Conservation (phyloP, 1,140 invertebrate species). For the Yoshiicerus persimilis region DNA sequence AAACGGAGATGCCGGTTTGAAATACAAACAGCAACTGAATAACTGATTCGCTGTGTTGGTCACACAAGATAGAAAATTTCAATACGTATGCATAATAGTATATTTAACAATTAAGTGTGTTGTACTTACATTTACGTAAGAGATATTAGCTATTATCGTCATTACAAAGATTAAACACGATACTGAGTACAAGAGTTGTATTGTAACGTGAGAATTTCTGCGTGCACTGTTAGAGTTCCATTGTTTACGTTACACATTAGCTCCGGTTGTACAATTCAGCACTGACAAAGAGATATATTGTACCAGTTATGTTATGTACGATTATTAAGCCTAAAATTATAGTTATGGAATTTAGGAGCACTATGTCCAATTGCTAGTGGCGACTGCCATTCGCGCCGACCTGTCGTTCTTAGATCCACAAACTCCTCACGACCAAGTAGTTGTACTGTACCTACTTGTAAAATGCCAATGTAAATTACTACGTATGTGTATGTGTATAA, state of each 20-base stretch:
- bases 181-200: too few species aligned
- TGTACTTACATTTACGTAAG: neutral
- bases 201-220: neutral
- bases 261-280: neutral
- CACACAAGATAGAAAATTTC: neutral
- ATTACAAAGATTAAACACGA: too few species aligned
- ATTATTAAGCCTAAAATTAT: neutral
- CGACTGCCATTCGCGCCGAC: neutral
- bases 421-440: neutral
- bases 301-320: neutral
- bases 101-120: neutral
- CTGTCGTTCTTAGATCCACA: neutral
- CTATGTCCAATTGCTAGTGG: neutral
- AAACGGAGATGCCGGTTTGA: neutral
- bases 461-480: neutral
- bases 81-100: too few species aligned
- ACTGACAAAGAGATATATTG: neutral
- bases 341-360: neutral
- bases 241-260: neutral
- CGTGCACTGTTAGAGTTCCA: neutral
- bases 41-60: neutral
- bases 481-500: neutral
- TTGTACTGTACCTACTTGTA: too few species aligned
- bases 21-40: neutral
- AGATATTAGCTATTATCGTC: neutral